Percentiles rank a stretch among this genome's conserved stretches.
Conservation (phyloP, 2,113 vertebrate genomes). For the Nannobrachium achirus region DNA sequence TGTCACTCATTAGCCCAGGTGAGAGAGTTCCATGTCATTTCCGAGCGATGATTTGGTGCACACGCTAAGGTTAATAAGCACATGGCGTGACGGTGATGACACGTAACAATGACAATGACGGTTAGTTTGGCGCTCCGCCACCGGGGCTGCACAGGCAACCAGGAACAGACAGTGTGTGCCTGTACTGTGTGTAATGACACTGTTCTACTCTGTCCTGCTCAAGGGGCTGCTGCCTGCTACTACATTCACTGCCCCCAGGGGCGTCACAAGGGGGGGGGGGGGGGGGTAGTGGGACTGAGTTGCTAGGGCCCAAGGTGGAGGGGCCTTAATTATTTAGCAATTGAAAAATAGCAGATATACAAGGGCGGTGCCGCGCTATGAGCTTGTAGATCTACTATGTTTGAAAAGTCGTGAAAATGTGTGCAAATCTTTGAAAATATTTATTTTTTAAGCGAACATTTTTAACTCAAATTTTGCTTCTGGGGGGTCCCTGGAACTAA, state of each 20-base stretch:
- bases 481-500: no score
- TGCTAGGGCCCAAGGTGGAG: no score
- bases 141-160: slow-evolving; percentile 17
- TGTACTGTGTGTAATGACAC: neutral
- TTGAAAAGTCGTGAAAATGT: no score
- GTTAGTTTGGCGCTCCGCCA: slow-evolving; percentile 30
- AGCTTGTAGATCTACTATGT: no score
- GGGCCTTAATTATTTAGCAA: no score
- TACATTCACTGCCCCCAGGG: slow-evolving; percentile 25
- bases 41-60: slow-evolving; percentile 19
- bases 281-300: no score
- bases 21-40: slow-evolving; percentile 15
- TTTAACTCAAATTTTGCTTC: no score
- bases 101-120: slow-evolving; percentile 37
- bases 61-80: slow-evolving; percentile 43
- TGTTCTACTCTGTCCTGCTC: slow-evolving; percentile 8
- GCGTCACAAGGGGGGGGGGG: no score
- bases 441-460: no score
- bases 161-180: slow-evolving; percentile 10
- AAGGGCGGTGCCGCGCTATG: no score
- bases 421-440: no score
- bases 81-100: slow-evolving; percentile 23
- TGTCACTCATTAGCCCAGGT: neutral
- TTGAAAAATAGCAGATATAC: no score
- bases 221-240: slow-evolving; percentile 43